Evolutionary conservation across 2,797 vertebrate species (phyloP), one percentile per base, ranked within the genome.

Genomic region (Xerus rutilus): DNA sequence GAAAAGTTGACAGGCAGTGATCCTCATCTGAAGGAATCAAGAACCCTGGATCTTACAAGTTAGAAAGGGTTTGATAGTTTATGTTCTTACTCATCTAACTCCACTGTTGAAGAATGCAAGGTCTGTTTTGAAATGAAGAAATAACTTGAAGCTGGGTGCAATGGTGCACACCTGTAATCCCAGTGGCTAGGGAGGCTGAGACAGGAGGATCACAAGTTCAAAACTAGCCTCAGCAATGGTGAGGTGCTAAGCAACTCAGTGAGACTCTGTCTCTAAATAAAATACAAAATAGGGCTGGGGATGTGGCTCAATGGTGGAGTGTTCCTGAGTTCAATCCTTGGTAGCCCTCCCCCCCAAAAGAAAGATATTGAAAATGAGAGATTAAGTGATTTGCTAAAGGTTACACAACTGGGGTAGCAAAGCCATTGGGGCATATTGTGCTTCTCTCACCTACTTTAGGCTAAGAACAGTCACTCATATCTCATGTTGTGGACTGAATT

Each of bases 101-200:
- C 65, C 64, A 64, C 1, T 35, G 57, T 28, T 70, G 45, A 89
- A 25, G 70, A 93, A 84, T 49, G 4, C 10, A 65, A 82, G n/a
- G 0, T 76, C 52, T 89, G 49, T 7, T 35, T 84, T 43, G 45
- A 90, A 87, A 88, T 70, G 62, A 93, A 94, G 77, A 93, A 89
- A 90, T 70, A 69, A 74, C 43, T 52, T 69, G 12, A 88, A 76
- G 39, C 39, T 39, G 39, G 39, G 39, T 39, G 39, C 39, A 39
- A 39, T 39, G 39, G 39, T 39, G 39, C 39, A 39, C 39, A 39
- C 39, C 39, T 39, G 39, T 39, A 39, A 39, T 39, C 39, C 39
- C 39, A 39, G 39, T 39, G 39, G 39, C 39, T 39, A 39, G 39
- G 39, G 39, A 39, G 39, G 39, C 39, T 39, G 39, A 39, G 39